Percentiles rank a stretch among this genome's conserved stretches.
Evolutionary conservation across 2,797 vertebrate genomes (phyloP).

Genomic region (Protosalanx chinensis): DNA sequence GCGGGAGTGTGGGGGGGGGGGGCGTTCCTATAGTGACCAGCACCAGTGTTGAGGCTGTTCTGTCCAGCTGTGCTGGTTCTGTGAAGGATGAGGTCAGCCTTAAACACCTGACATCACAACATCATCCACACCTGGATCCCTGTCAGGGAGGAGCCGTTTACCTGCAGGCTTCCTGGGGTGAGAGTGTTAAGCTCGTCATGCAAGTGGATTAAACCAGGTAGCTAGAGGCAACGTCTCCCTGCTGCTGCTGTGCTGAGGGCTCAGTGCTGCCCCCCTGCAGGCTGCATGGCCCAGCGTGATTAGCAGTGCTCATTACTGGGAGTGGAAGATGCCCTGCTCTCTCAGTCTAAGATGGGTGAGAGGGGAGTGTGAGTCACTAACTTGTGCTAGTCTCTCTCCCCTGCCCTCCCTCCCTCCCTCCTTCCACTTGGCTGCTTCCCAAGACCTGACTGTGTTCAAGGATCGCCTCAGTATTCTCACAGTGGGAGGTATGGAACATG

Average conservation of each 20-base stretch:
- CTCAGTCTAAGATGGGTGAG: constrained; percentile 8
- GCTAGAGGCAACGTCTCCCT: background rate
- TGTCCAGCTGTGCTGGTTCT: background rate
- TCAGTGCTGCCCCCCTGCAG: background rate
- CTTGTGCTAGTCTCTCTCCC: constrained; percentile 60
- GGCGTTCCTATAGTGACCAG: background rate
- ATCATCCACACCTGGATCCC: background rate
- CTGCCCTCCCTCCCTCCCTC: constrained; percentile 59
- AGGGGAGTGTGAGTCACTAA: constrained; percentile 53
- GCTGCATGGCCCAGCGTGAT: background rate
- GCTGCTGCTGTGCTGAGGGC: background rate
- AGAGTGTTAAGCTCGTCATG: background rate
- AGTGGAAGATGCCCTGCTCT: background rate
- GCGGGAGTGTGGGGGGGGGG: background rate
- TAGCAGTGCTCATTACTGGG: background rate
- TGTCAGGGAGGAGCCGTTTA: background rate
- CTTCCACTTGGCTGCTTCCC: constrained; percentile 36
- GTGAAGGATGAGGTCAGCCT: background rate
- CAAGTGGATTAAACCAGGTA: background rate
- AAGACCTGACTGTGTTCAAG: constrained; percentile 89
- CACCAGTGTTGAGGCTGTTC: background rate
- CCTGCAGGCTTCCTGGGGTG: too few species aligned
- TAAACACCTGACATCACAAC: background rate
- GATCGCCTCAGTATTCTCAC: constrained; percentile 91
- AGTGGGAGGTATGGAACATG: constrained; percentile 87